Percentiles rank a stretch among this genome's conserved stretches.
These are phyloP conservation scores for Acomys russatus DNA, from an alignment of 2,797 vertebrate genomes.

Conservation along the genomic window DNA sequence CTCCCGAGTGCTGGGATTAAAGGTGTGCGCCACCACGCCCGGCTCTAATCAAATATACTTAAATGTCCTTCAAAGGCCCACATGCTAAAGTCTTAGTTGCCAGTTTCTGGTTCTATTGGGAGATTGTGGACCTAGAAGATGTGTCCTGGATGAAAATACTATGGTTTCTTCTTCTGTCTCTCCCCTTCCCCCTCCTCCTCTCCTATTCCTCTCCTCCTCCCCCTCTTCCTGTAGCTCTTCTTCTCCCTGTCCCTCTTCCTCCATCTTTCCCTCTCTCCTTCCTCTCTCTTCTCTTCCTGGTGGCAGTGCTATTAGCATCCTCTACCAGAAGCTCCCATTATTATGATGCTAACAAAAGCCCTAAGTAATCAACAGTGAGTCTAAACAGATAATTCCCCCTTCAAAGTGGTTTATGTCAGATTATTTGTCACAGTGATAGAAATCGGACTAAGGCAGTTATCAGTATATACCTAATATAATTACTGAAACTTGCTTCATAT, in stretches of 20 bases:
- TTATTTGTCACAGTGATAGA: not conserved
- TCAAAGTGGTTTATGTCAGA: not conserved
- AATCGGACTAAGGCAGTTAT: not conserved
- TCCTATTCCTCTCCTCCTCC: not conserved
- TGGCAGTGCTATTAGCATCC: not conserved
- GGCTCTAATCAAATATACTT: slow-evolving; percentile 44
- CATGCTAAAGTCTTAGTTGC: not conserved
- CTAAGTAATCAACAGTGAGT: not conserved
- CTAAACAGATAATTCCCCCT: not conserved
- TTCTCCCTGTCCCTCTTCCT: not conserved
- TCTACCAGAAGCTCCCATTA: not conserved
- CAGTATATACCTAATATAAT: not conserved
- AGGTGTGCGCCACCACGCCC: no score
- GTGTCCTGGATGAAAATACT: not conserved
- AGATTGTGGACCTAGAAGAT: not conserved
- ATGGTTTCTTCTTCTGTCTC: not conserved
- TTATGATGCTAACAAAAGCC: not conserved
- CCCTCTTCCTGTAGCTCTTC: not conserved
- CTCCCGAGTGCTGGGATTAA: no score
- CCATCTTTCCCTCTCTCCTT: not conserved
- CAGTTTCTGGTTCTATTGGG: not conserved
- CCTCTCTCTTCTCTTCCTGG: no score
- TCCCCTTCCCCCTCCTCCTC: not conserved
- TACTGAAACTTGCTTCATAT: not conserved
- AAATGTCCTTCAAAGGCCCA: not conserved